Conservation (phyloP, 2,113 vertebrate genomes). For the human region GRCh38 chr1:209825001-209825500, state of each 20-base stretch:
- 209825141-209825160: background rate
- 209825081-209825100: background rate
- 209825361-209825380: background rate
- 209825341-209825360: background rate
- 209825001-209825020: background rate
- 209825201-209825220: slow-evolving; percentile 18
- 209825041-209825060: background rate
- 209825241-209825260: background rate
- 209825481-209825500: background rate
- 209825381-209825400: background rate
- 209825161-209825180: background rate
- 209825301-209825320: background rate
- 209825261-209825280: background rate
- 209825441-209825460: background rate
- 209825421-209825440: background rate
- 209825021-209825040: background rate
- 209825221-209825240: background rate
- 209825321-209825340: background rate
- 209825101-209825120: background rate
- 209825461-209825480: background rate
- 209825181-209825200: background rate
- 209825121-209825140: background rate
- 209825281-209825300: background rate
- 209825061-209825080: background rate
- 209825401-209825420: background rate